Percentiles rank a stretch among this genome's conserved stretches.
Evolutionary conservation across 2,797 vertebrate species (phyloP).

Genomic region (Syngnathus rostellatus): DNA sequence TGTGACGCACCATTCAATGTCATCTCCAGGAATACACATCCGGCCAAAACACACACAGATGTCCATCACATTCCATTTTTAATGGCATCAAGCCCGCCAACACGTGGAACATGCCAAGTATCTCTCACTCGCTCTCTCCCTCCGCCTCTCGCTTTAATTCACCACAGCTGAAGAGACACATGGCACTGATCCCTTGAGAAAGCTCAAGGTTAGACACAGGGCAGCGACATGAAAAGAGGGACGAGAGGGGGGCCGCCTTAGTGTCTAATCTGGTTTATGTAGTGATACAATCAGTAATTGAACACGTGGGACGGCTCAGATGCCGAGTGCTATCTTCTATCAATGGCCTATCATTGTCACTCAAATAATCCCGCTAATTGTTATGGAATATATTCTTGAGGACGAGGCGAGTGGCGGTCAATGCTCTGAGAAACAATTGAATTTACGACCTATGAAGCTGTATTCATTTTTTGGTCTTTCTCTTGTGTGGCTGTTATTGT

Average conservation of each 20-base stretch:
- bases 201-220: slow-evolving; percentile 62
- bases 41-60: slow-evolving; percentile 30
- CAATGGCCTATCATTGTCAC: not conserved
- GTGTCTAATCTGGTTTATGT: slow-evolving; percentile 48
- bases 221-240: slow-evolving; percentile 31
- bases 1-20: not conserved
- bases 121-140: slow-evolving; percentile 24
- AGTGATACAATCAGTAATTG: slow-evolving; percentile 27
- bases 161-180: slow-evolving; percentile 71
- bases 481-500: not conserved
- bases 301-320: slow-evolving; percentile 20
- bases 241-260: slow-evolving; percentile 8
- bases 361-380: not conserved
- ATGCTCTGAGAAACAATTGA: not conserved
- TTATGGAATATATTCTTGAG: not conserved
- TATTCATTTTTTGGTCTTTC: not conserved
- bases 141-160: slow-evolving; percentile 44
- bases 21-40: slow-evolving; percentile 34
- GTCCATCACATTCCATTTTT: slow-evolving; percentile 47
- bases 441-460: not conserved
- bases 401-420: not conserved
- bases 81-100: slow-evolving; percentile 40
- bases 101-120: slow-evolving; percentile 31
- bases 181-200: slow-evolving; percentile 55
- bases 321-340: not conserved